Percentiles rank a stretch among this genome's conserved stretches.
phyloP scores from a whole-genome alignment of 2,113 vertebrate genomes.

The Synchiropus splendidus region DNA sequence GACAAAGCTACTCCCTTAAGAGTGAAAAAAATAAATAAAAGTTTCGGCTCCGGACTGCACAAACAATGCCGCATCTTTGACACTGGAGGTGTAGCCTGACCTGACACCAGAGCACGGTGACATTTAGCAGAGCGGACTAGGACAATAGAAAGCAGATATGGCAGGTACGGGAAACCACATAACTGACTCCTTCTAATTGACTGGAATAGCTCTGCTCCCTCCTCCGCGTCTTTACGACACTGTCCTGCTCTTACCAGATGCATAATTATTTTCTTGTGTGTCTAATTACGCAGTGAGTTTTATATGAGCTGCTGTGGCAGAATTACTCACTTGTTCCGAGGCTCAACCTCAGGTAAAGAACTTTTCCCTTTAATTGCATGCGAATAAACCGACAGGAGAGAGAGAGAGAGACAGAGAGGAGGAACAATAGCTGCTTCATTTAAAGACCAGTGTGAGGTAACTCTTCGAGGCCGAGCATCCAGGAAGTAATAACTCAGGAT shows the following conservation, averaged over 20 bases:
- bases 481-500: conserved; percentile 61
- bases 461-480: conserved; percentile 20
- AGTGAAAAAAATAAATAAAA: conserved; percentile 46
- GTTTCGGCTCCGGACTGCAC: conserved; percentile 40
- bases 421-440: conserved; percentile 36
- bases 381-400: conserved; percentile 38
- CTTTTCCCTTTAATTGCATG: conserved; percentile 14
- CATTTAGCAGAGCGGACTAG: conserved; percentile 16
- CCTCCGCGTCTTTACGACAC: conserved; percentile 48
- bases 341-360: conserved; percentile 23
- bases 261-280: conserved; percentile 65
- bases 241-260: conserved; percentile 52
- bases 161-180: conserved; percentile 59
- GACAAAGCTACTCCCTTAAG: conserved; percentile 43
- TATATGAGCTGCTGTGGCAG: conserved; percentile 49
- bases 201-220: conserved; percentile 56
- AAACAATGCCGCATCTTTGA: conserved; percentile 38
- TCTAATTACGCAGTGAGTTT: conserved; percentile 63
- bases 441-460: conserved; percentile 11
- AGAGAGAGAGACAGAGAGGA: conserved; percentile 15
- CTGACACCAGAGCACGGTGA: conserved; percentile 33
- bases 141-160: conserved; percentile 46
- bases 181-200: conserved; percentile 66
- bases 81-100: conserved; percentile 30
- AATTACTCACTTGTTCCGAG: conserved; percentile 61